Conservation (phyloP, 1,140 invertebrate genomes). For the Aphidius gifuensis region DNA sequence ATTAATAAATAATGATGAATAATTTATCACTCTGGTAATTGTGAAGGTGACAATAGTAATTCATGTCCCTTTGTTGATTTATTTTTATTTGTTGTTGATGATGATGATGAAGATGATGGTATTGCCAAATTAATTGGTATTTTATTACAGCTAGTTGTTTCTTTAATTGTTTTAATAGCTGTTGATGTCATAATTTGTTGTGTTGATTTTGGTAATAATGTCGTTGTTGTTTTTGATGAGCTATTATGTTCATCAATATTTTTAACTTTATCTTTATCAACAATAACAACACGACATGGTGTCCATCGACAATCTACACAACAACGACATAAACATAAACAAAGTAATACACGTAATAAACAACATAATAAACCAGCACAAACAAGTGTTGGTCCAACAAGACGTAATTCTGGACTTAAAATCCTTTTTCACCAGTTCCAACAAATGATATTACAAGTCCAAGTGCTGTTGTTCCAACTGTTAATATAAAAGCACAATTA, state of each 20-base stretch:
- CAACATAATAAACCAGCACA: constrained; percentile 62
- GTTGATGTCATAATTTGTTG: constrained; percentile 17
- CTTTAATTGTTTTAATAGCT: constrained; percentile 24
- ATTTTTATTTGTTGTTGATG: constrained; percentile 10
- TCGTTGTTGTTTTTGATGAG: constrained; percentile 27
- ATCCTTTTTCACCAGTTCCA: constrained; percentile 84
- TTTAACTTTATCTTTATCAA: constrained; percentile 37
- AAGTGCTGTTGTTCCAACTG: constrained; percentile 71
- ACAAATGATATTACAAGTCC: constrained; percentile 84
- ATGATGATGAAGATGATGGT: constrained; percentile 31
- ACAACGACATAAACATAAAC: constrained; percentile 61
- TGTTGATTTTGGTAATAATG: constrained; percentile 11
- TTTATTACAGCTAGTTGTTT: not conserved
- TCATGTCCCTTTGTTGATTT: constrained; percentile 34
- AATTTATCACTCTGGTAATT: constrained; percentile 42
- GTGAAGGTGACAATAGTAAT: constrained; percentile 46
- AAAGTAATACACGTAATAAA: constrained; percentile 60
- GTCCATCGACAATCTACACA: constrained; percentile 49
- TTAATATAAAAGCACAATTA: too few species aligned
- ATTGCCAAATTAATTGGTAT: constrained; percentile 3
- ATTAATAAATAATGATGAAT: constrained; percentile 5
- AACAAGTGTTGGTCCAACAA: constrained; percentile 77
- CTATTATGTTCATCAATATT: constrained; percentile 30
- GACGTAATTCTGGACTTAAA: constrained; percentile 78
- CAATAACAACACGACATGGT: constrained; percentile 34